Conservation (phyloP, 2,888 invertebrate genomes). For the Brachypterus glaber region DNA sequence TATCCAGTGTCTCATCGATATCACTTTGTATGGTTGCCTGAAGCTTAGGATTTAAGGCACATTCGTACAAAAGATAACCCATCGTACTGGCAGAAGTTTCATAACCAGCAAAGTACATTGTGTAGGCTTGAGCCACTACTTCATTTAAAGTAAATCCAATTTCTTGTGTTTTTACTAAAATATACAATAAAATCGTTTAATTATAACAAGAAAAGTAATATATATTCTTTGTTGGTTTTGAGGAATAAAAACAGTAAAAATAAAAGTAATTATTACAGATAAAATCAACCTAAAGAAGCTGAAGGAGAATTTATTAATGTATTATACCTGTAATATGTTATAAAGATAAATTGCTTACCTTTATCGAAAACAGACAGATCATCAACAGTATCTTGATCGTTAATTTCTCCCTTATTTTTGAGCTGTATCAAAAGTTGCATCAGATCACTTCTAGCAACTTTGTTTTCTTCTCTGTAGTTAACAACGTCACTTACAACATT, state of each 20-base stretch:
- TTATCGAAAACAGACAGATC: constrained; percentile 11
- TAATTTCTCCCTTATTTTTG: constrained; percentile 22
- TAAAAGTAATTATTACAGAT: too few relatives aligned
- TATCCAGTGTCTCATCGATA: constrained; percentile 28
- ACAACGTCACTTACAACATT: constrained; percentile 31
- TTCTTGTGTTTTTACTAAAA: background rate
- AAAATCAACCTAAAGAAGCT: too few relatives aligned
- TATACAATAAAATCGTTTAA: too few relatives aligned
- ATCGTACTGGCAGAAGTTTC: constrained; percentile 37
- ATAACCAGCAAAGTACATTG: constrained; percentile 37
- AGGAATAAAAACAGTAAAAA: too few relatives aligned
- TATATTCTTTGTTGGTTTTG: too few relatives aligned
- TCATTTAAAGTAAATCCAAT: constrained; percentile 17
- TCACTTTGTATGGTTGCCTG: constrained; percentile 32
- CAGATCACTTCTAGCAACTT: constrained; percentile 31
- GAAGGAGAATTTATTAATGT: too few relatives aligned
- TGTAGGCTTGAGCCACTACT: constrained; percentile 37
- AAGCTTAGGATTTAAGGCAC: constrained; percentile 33
- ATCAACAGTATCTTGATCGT: constrained; percentile 10
- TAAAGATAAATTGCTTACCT: constrained; percentile 7
- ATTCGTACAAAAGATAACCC: constrained; percentile 35
- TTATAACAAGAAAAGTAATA: too few relatives aligned
- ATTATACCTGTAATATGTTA: too few relatives aligned
- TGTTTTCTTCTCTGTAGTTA: constrained; percentile 27
- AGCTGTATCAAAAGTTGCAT: constrained; percentile 32